These are phyloP conservation scores for Metallyticus violacea DNA, from an alignment of 2,888 invertebrate genomes.

Conservation along the genomic window DNA sequence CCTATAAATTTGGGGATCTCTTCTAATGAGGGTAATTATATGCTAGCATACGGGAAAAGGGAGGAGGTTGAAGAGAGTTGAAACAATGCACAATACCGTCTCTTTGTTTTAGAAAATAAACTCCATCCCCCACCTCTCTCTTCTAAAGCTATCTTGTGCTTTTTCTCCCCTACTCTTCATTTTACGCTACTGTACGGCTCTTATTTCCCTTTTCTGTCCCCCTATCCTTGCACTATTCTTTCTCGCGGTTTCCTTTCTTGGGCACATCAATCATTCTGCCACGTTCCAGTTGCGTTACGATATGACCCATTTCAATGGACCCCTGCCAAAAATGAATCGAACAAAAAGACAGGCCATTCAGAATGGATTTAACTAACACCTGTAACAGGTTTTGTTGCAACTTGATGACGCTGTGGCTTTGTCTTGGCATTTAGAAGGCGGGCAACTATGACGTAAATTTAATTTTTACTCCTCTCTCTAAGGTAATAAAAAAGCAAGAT, in stretches of 20 bases:
- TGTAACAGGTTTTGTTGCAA: not conserved
- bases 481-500: too few relatives aligned
- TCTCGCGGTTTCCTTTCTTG: not conserved
- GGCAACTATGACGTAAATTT: too few relatives aligned
- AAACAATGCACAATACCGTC: not conserved
- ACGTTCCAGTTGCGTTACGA: not conserved
- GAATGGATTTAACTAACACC: not conserved
- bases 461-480: too few relatives aligned
- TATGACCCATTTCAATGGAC: not conserved
- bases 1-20: not conserved
- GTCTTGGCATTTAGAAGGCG: too few relatives aligned
- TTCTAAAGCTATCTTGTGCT: not conserved
- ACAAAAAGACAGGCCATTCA: too few relatives aligned
- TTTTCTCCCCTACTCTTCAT: not conserved
- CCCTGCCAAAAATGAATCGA: not conserved
- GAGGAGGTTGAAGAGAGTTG: too few relatives aligned
- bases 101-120: not conserved
- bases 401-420: too few relatives aligned
- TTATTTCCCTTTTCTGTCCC: not conserved
- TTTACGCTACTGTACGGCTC: not conserved
- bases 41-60: not conserved
- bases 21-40: not conserved
- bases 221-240: not conserved
- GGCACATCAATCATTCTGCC: not conserved
- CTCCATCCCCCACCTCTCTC: not conserved